These are phyloP conservation scores for Eciton burchellii DNA, from an alignment of 1,140 invertebrate genomes.

Conservation along the genomic window DNA sequence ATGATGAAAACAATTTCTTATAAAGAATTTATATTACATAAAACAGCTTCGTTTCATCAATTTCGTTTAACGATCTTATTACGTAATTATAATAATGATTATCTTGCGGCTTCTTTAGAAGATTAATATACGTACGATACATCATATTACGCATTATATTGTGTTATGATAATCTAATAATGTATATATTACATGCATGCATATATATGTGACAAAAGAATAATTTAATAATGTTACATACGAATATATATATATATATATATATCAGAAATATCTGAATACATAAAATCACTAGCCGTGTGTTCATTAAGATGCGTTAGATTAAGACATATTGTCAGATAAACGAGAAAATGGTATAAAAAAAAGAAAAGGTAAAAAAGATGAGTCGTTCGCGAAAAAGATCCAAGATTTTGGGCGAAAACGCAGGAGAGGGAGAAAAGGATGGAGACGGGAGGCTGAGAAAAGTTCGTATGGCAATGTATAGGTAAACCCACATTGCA, in stretches of 20 bases:
- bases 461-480: slow-evolving; percentile 68
- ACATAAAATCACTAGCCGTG: neutral
- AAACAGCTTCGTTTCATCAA: no score
- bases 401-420: slow-evolving; percentile 75
- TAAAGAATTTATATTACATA: no score
- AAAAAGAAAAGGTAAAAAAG: slow-evolving; percentile 52
- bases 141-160: no score
- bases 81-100: no score
- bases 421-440: slow-evolving; percentile 55
- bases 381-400: slow-evolving; percentile 73
- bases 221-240: neutral
- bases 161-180: no score
- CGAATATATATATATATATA: neutral
- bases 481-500: slow-evolving; percentile 67
- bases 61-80: no score
- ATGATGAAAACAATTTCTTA: no score
- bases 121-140: no score
- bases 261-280: neutral
- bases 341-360: slow-evolving; percentile 63
- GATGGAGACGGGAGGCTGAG: slow-evolving; percentile 54
- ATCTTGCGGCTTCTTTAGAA: no score
- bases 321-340: slow-evolving; percentile 57
- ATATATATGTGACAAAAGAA: no score
- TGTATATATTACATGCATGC: no score
- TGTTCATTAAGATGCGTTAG: neutral